Base-by-base conservation (phyloP, 2,113 vertebrate species). In the Nothobranchius furzeri region DNA sequence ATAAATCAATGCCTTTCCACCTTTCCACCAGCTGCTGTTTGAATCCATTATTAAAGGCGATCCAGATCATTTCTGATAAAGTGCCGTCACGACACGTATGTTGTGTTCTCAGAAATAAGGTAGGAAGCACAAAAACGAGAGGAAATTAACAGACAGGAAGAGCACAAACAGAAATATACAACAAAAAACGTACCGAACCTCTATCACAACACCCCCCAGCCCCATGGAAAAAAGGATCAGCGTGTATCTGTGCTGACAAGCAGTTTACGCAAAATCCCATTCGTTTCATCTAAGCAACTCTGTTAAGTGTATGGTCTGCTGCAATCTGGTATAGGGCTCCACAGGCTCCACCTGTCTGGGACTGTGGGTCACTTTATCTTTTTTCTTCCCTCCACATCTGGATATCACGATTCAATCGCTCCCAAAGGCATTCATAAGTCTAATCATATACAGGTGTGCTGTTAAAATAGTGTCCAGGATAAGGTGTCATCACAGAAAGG, bases 211-310 rank as follows among this genome's bases (percentile, higher is more conserved):
- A 67, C 40, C 40, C 60, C 73, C 64, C 50, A 70, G 65, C 76
- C 75, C 75, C 53, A 49, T 84, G 73, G 81, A 88, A 87, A 88
- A 91, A 75, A 82, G 85, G 88, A 91, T 91, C 87, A 89, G 85
- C 82, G 79, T 87, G 85, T 81, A 81, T 88, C 79, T 86, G 79
- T 83, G 91, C 87, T 91, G 91, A 92, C 89, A 90, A 88, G 83
- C 85, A 87, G 82, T 90, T 89, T 88, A 88, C 82, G 87, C 88
- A 82, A 90, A 92, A 91, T 92, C 89, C 89, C 81, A 88, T 91
- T 90, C 83, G 88, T 82, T 88, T 87, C 84, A 89, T 86, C 74
- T 48, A 64, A 64, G 60, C 81, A 83, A 69, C 78, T 77, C 65
- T 72, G 77, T 77, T 79, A 81, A 88, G 81, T 81, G 81, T 77